Base-by-base conservation (phyloP, 1,140 invertebrate genomes). In the Macrobrachium nipponense region DNA sequence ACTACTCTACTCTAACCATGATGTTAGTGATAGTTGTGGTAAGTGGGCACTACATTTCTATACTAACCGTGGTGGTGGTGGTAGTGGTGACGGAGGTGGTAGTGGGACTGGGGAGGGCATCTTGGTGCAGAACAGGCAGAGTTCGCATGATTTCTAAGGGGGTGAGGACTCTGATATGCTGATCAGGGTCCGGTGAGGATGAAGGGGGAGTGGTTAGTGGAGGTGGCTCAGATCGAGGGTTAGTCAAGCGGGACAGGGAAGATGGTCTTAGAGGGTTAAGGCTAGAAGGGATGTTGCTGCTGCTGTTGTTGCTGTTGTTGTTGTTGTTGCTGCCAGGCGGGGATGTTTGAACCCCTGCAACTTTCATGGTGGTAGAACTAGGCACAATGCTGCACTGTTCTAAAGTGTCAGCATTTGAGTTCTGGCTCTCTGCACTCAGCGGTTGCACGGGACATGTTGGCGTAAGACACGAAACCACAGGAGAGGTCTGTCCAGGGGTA, bases 71-170 rank as follows among this genome's bases (percentile, higher is more conserved):
- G 72, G 85, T 76, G 79, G 84, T 86, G 80, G 84, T 86, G 76
- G 80, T 82, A 77, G 87, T 87, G 77, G 87, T 87, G 75, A 64
- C 59, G 77, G 81, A 79, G 61, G 81, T 87, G 76, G 82, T 80
- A 83, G 87, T 80, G 82, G 82, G 78, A 76, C 79, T 87, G 68
- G 88, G 66, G 76, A 87, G 86, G 82, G 75, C 86, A 82, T 89
- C 88, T 77, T 89, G 88, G 73, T 87, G 88, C 81, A 89, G 82
- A 64, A 89, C 82, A 68, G 88, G 88, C 78, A 89, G 73, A 75
- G 88, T 89, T 85, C 83, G 80, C 88, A 89, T 89, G 70, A 89
- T 89, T 64, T 89, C 88, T 78, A 89, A 79, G 62, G 88, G 88
- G 76, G 88, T 89, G 27, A 89, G 82, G 61, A 89, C 88, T 84